A percentile compares a stretch with the other conserved stretches of the same genome.
These are phyloP conservation scores for Eulemur coronatus DNA, from an alignment of 2,797 vertebrate species.

Conservation along the genomic window DNA sequence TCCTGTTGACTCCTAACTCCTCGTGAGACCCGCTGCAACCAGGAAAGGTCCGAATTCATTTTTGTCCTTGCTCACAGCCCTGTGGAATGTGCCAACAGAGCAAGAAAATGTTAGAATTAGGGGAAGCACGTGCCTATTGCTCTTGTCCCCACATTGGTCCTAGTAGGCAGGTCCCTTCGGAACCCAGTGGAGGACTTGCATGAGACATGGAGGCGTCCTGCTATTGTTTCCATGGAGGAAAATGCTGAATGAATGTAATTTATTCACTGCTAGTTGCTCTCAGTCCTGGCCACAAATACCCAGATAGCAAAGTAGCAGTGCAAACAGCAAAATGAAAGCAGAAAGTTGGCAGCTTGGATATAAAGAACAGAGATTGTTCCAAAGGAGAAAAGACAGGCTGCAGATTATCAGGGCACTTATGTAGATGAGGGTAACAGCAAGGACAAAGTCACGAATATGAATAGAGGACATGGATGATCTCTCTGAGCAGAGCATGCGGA, in stretches of 20 bases:
- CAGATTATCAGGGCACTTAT: background rate
- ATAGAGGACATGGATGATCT: background rate
- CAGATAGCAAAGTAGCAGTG: background rate
- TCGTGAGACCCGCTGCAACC: background rate
- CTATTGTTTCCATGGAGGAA: background rate
- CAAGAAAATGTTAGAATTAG: background rate
- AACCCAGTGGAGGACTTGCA: background rate
- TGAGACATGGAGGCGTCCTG: background rate
- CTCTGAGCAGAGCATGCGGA: background rate
- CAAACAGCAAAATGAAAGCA: background rate
- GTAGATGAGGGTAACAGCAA: background rate
- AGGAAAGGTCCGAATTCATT: background rate
- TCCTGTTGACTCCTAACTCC: background rate
- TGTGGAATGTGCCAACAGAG: background rate
- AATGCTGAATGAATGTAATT: background rate
- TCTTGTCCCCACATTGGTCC: background rate
- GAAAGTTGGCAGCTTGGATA: background rate
- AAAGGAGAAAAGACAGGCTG: conserved; percentile 43
- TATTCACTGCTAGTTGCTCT: background rate
- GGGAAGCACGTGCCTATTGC: background rate
- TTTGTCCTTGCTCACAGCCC: background rate
- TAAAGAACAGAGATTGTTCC: conserved; percentile 23
- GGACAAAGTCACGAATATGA: background rate
- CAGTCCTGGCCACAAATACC: background rate
- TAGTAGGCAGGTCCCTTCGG: background rate